These are phyloP conservation scores for Clupea harengus DNA, from an alignment of 2,113 vertebrate genomes.

Conservation along the genomic window DNA sequence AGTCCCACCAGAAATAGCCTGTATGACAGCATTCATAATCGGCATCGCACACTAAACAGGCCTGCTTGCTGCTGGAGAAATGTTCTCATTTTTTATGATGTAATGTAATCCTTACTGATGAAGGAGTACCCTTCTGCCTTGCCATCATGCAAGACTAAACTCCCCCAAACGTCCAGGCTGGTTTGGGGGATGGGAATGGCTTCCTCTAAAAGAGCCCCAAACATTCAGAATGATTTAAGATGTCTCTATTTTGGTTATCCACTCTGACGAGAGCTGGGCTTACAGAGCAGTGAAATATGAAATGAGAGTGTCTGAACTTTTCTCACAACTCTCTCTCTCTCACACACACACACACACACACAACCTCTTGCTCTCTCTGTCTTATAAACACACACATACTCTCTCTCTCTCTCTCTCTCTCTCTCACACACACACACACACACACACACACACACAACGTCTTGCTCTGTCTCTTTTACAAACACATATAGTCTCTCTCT, in stretches of 20 bases:
- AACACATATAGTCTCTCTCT: neutral
- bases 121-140: neutral
- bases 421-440: neutral
- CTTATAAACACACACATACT: neutral
- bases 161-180: neutral
- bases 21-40: neutral
- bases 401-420: neutral
- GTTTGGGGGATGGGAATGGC: neutral
- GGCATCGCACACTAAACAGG: neutral
- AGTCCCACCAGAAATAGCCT: neutral
- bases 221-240: neutral
- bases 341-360: neutral
- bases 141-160: neutral
- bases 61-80: neutral
- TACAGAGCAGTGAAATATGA: neutral
- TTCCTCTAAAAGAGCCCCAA: neutral
- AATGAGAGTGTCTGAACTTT: neutral
- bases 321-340: too few relatives aligned
- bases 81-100: neutral
- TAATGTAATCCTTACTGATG: neutral
- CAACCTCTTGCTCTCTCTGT: neutral
- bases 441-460: neutral
- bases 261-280: neutral
- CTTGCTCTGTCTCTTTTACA: too few relatives aligned
- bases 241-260: neutral